These are phyloP conservation scores for Xenopus petersii DNA, from an alignment of 2,797 vertebrate genomes.

Conservation along the genomic window DNA sequence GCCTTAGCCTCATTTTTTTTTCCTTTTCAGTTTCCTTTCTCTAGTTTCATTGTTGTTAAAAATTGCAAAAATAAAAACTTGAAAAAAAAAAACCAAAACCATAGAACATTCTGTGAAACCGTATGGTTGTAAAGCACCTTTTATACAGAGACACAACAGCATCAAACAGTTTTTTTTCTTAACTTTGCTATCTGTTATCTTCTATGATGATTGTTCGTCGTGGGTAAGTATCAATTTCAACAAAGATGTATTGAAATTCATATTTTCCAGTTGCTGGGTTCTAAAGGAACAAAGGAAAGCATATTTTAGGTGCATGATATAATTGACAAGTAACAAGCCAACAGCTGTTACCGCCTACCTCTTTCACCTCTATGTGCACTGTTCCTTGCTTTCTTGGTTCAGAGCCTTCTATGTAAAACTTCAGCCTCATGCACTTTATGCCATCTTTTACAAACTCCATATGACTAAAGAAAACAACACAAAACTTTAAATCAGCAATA, in stretches of 20 bases:
- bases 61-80: too few relatives aligned
- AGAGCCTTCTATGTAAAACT: conserved; percentile 91
- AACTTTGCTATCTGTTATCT: conserved; percentile 76
- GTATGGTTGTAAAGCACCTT: too few relatives aligned
- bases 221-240: conserved; percentile 84
- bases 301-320: background rate
- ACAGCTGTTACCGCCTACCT: conserved; percentile 64
- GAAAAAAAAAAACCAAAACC: too few relatives aligned
- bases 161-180: background rate
- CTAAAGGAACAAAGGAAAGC: conserved; percentile 57
- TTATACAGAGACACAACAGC: too few relatives aligned
- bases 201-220: conserved; percentile 85
- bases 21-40: too few relatives aligned
- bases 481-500: too few relatives aligned
- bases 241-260: conserved; percentile 88
- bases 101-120: too few relatives aligned
- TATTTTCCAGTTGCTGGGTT: conserved; percentile 80
- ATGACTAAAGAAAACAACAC: conserved; percentile 67
- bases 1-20: too few relatives aligned
- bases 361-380: conserved; percentile 85
- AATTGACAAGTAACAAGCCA: too few relatives aligned
- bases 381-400: conserved; percentile 85
- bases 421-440: conserved; percentile 81
- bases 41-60: too few relatives aligned
- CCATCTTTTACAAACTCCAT: conserved; percentile 82